phyloP scores from a whole-genome alignment of 2,797 vertebrate genomes.

The Molossus molossus region DNA sequence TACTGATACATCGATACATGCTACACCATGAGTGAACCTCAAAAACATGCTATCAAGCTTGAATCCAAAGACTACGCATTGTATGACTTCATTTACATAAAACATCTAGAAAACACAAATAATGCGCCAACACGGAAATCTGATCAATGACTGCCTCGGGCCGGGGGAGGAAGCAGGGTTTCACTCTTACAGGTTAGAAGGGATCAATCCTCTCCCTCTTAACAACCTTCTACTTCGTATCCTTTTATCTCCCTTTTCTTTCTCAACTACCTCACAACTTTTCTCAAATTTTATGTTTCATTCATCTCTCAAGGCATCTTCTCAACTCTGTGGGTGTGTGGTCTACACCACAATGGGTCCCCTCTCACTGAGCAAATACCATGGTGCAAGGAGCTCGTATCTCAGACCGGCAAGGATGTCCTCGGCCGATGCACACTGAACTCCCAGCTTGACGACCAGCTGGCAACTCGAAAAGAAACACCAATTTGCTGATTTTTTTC shows the following conservation, averaged over 20 bases:
- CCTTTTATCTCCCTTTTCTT: background rate
- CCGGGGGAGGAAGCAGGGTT: background rate
- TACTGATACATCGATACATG: background rate
- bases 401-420: background rate
- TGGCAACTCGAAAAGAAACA: slow-evolving; percentile 37
- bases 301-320: background rate
- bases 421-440: background rate
- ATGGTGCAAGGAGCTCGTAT: background rate
- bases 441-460: background rate
- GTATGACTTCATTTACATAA: background rate
- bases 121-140: background rate
- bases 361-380: background rate
- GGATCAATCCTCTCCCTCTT: background rate
- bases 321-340: background rate
- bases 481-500: background rate
- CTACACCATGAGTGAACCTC: background rate
- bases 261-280: background rate
- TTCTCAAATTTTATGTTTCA: slow-evolving; percentile 18
- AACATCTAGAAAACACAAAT: slow-evolving; percentile 15
- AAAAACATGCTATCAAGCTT: background rate
- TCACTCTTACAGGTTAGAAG: background rate
- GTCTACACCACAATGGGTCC: background rate
- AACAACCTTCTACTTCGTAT: background rate
- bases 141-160: background rate
- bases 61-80: background rate